These are phyloP conservation scores for Sipha flava DNA, from an alignment of 1,140 invertebrate genomes.

Conservation along the genomic window DNA sequence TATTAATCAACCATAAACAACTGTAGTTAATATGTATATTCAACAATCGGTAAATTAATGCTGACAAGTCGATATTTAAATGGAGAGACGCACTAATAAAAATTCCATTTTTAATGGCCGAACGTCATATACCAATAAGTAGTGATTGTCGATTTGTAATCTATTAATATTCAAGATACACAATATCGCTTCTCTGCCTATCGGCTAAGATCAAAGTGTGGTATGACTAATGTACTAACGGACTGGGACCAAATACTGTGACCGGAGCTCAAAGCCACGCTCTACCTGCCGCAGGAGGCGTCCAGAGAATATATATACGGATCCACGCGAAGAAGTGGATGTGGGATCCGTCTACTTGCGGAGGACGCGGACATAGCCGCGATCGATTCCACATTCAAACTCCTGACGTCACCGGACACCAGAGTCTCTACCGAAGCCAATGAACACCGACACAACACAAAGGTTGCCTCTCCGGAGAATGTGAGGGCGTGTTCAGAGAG, in stretches of 20 bases:
- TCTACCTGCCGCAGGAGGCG: background rate
- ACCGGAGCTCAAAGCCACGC: background rate
- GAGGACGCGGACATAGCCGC: background rate
- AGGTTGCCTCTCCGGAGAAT: background rate
- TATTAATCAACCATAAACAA: too few relatives aligned
- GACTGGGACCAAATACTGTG: background rate
- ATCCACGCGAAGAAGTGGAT: fast-evolving
- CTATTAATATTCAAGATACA: too few relatives aligned
- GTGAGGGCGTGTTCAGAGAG: background rate
- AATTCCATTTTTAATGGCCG: too few relatives aligned
- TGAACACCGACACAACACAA: fast-evolving
- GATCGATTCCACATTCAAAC: background rate
- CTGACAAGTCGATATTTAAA: too few relatives aligned
- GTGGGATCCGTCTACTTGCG: fast-evolving
- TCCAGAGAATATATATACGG: background rate
- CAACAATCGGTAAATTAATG: too few relatives aligned
- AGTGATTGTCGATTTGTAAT: too few relatives aligned
- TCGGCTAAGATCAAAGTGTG: too few relatives aligned
- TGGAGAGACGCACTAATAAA: too few relatives aligned
- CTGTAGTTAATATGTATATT: too few relatives aligned
- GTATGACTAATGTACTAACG: too few relatives aligned
- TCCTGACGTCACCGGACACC: fast-evolving
- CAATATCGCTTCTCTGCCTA: too few relatives aligned
- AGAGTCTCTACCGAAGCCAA: fast-evolving
- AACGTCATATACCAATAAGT: too few relatives aligned